These are phyloP conservation scores for Geococcyx californianus DNA, from an alignment of 2,113 vertebrate genomes.

Conservation along the genomic window DNA sequence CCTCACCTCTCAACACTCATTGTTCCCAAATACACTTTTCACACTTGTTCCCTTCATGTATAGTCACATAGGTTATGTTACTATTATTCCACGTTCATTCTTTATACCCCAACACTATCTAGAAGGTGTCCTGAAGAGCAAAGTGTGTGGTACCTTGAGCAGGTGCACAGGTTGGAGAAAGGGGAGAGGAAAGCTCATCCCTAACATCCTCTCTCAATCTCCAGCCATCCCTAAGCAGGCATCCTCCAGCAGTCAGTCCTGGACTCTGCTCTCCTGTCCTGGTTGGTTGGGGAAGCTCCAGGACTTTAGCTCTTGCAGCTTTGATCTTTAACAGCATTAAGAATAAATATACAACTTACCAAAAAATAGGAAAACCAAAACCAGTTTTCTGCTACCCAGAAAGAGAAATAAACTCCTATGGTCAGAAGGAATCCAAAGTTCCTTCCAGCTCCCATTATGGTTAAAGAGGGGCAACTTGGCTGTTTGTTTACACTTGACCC, in stretches of 20 bases:
- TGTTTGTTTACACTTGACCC: neutral
- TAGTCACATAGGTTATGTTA: accelerated
- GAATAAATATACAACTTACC: too few species aligned
- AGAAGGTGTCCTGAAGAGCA: neutral
- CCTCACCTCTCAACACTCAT: neutral
- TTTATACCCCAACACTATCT: accelerated
- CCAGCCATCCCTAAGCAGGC: neutral
- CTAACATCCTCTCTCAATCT: neutral
- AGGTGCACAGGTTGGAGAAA: neutral
- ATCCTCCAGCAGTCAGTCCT: accelerated
- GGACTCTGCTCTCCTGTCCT: neutral
- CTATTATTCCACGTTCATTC: too few species aligned
- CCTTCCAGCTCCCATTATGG: neutral
- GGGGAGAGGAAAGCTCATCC: neutral
- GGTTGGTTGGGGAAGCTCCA: accelerated
- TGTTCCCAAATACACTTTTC: neutral
- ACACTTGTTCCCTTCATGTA: neutral
- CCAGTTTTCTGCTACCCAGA: too few species aligned
- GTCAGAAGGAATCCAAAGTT: neutral
- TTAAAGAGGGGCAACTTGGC: neutral
- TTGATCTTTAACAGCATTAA: too few species aligned
- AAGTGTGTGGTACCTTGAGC: accelerated
- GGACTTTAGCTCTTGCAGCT: neutral
- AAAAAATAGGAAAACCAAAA: neutral
- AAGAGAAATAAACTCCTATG: neutral